Conservation (phyloP, 2,797 vertebrate species). For the Propithecus deckenii region DNA sequence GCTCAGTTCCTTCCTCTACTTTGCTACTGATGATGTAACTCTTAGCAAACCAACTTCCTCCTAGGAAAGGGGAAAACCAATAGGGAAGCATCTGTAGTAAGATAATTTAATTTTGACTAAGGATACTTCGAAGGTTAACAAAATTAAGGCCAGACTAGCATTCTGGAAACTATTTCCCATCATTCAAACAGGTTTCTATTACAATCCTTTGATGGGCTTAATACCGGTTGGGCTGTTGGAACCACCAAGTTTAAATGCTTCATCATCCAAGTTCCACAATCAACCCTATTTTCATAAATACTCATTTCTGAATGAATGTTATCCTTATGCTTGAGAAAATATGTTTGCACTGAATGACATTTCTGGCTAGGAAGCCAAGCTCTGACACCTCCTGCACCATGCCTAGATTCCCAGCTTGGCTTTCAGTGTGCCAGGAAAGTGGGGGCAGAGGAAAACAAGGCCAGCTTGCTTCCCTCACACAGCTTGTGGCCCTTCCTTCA, state of each 20-base stretch:
- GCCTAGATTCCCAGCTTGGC: neutral
- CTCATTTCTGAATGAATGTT: slow-evolving; percentile 38
- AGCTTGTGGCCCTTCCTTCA: neutral
- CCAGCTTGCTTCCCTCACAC: neutral
- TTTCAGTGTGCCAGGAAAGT: neutral
- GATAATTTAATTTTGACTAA: slow-evolving; percentile 38
- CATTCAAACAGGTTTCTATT: neutral
- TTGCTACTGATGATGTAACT: neutral
- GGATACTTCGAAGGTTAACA: neutral
- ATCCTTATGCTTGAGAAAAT: slow-evolving; percentile 2
- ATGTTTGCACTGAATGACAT: neutral
- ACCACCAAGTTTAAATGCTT: neutral
- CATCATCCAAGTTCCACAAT: neutral
- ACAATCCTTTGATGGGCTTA: neutral
- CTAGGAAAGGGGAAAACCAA: neutral
- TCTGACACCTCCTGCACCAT: neutral
- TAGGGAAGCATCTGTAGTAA: neutral
- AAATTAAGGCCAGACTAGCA: slow-evolving; percentile 7
- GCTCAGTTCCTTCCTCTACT: neutral
- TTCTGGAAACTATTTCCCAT: neutral
- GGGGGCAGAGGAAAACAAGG: neutral
- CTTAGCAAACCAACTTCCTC: slow-evolving; percentile 19
- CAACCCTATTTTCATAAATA: slow-evolving; percentile 13
- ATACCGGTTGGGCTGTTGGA: neutral
- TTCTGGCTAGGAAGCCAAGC: neutral